A percentile compares a stretch with the other conserved stretches of the same genome.
These are phyloP conservation scores for Syngnathus scovelli DNA, from an alignment of 2,113 vertebrate genomes.

Conservation along the genomic window DNA sequence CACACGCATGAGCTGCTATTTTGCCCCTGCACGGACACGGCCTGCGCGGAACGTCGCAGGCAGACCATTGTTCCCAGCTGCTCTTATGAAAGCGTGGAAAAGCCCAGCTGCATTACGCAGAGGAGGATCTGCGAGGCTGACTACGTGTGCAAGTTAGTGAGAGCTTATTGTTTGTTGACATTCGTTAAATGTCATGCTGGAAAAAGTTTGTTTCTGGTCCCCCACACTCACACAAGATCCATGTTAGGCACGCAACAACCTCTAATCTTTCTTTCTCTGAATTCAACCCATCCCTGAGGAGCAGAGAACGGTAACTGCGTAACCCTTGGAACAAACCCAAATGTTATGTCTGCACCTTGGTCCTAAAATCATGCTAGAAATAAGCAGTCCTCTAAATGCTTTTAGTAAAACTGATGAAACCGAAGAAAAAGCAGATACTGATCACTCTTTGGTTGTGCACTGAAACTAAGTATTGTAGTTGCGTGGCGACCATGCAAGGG, in stretches of 20 bases:
- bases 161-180: background rate
- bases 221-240: background rate
- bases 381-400: no score
- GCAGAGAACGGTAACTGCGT: no score
- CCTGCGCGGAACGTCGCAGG: constrained; percentile 85
- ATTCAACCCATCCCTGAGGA: no score
- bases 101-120: constrained; percentile 84
- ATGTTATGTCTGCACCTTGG: no score
- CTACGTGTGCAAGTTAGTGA: constrained; percentile 84
- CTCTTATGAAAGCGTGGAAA: constrained; percentile 77
- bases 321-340: no score
- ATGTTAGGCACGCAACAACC: background rate
- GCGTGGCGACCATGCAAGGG: no score
- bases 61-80: constrained; percentile 92
- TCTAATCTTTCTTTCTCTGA: no score
- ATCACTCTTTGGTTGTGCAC: no score
- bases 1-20: constrained; percentile 88
- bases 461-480: no score
- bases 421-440: no score
- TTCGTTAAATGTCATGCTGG: background rate
- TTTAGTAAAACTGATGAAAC: no score
- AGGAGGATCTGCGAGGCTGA: constrained; percentile 79
- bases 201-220: background rate
- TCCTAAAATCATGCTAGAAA: no score
- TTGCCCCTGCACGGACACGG: constrained; percentile 84